Evolutionary conservation across 2,797 vertebrate genomes (phyloP), one percentile per base, ranked within the genome.

Genomic region (Pseudomugil tenellus): DNA sequence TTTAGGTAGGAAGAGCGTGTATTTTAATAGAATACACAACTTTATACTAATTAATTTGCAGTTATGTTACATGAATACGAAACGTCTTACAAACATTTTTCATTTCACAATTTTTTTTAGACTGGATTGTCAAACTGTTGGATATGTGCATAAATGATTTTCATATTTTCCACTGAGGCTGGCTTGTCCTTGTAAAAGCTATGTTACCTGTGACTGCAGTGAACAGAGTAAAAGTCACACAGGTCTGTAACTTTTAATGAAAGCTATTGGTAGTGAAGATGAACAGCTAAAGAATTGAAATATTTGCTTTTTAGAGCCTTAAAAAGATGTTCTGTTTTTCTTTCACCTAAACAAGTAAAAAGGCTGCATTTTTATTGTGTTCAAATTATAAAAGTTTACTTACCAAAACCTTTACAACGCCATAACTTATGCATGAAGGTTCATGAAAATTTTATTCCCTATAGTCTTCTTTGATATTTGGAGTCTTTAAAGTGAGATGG

Each of bases 391-490:
- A n/a, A n/a, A n/a, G n/a, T n/a, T n/a, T n/a, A n/a, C n/a, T n/a
- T 4, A 51, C 48, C 3, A 12, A 52, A 52, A 16, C 14, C 11
- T 14, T 13, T 49, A 12, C 23, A 6, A 23, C 4, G 26, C 2
- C 6, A 25, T 16, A 9, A 28, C 14, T 16, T 52, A 28, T 52
- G 51, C 26, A 16, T 28, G 21, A 25, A 25, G 23, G 21, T 49
- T 13, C 21, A 13, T 25, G 1, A 49, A 49, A 26, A 26, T 13
- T 2, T 28, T 28, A 8, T 32, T 60, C 29, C n/a, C n/a, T 17
- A 26, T 6, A 5, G 91, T 92, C 89, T 90, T 92, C 87, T 88
- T 78, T 79, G 90, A 93, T 90, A 90, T 94, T 92, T 91, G 83
- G 75, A 87, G 87, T 90, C 26, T 64, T 58, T 70, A 58, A 53